A percentile compares a stretch with the other conserved stretches of the same genome.
These are phyloP conservation scores for Campoletis sonorensis DNA, from an alignment of 1,140 invertebrate species.

Conservation along the genomic window DNA sequence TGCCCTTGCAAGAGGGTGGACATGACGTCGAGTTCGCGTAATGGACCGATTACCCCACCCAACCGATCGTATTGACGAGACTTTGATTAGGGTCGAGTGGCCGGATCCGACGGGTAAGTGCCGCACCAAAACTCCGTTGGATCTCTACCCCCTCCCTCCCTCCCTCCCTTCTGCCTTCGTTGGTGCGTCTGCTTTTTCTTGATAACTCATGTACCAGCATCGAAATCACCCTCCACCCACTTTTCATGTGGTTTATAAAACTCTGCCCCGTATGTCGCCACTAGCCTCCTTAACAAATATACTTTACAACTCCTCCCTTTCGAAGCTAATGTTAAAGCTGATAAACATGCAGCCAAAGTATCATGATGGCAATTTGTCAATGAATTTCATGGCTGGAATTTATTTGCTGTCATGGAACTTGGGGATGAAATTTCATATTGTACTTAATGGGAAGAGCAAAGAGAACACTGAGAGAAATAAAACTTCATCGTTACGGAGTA, in stretches of 20 bases:
- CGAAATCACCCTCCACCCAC: background rate
- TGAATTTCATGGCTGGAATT: too few relatives aligned
- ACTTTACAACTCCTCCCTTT: too few relatives aligned
- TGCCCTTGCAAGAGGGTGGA: constrained; percentile 63
- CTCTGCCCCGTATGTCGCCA: background rate
- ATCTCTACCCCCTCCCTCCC: constrained; percentile 42
- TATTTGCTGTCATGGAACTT: too few relatives aligned
- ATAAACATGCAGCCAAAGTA: too few relatives aligned
- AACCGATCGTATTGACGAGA: constrained; percentile 75
- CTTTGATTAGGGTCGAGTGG: constrained; percentile 77
- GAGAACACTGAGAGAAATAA: too few relatives aligned
- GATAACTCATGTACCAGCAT: constrained; percentile 24
- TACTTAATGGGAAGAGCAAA: too few relatives aligned
- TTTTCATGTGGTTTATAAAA: background rate
- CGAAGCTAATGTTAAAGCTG: too few relatives aligned
- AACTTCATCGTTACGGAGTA: too few relatives aligned
- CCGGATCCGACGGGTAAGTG: constrained; percentile 73
- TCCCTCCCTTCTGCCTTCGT: background rate
- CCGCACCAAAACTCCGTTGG: constrained; percentile 51
- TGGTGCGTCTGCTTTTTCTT: background rate
- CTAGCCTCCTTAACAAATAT: too few relatives aligned
- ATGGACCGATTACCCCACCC: constrained; percentile 76
- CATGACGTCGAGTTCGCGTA: constrained; percentile 71
- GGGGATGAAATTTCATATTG: too few relatives aligned
- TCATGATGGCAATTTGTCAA: too few relatives aligned